Percentiles rank a stretch among this genome's conserved stretches.
These are phyloP conservation scores for Epinotia brunnichana DNA, from an alignment of 2,888 invertebrate species.

Conservation along the genomic window DNA sequence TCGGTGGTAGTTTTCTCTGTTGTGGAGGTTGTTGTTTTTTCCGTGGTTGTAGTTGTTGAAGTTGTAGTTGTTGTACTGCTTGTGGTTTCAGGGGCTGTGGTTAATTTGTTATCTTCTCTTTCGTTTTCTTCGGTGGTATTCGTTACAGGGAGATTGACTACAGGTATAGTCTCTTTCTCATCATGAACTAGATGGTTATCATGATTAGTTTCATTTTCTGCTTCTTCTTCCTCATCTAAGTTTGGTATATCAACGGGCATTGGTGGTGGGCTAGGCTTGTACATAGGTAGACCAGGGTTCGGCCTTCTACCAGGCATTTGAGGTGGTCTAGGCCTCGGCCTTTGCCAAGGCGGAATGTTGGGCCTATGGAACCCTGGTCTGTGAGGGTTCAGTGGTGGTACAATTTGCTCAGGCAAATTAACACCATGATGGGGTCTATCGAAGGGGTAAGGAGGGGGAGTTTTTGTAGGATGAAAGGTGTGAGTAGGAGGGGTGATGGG, in stretches of 20 bases:
- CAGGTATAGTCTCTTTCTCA: slow-evolving; percentile 54
- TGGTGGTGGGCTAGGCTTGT: slow-evolving; percentile 84
- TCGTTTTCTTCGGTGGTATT: slow-evolving; percentile 59
- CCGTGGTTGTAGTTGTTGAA: slow-evolving; percentile 57
- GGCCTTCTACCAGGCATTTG: slow-evolving; percentile 74
- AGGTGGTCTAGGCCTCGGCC: slow-evolving; percentile 82
- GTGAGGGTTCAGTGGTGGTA: slow-evolving; percentile 83
- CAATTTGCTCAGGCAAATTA: slow-evolving; percentile 89
- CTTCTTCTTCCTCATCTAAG: slow-evolving; percentile 65
- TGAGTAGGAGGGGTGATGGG: slow-evolving; percentile 77
- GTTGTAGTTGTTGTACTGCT: slow-evolving; percentile 52
- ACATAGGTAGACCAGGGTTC: slow-evolving; percentile 83
- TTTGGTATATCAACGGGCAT: slow-evolving; percentile 69
- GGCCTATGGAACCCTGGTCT: slow-evolving; percentile 85
- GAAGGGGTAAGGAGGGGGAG: slow-evolving; percentile 89
- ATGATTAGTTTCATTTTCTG: slow-evolving; percentile 72
- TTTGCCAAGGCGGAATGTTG: slow-evolving; percentile 86
- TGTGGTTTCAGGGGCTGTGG: slow-evolving; percentile 58
- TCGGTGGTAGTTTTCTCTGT: slow-evolving; percentile 49
- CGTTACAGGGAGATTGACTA: slow-evolving; percentile 54
- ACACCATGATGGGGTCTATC: slow-evolving; percentile 88
- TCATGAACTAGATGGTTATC: slow-evolving; percentile 71
- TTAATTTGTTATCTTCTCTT: slow-evolving; percentile 60
- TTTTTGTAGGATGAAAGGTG: slow-evolving; percentile 76
- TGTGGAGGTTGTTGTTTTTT: slow-evolving; percentile 50